Base-by-base conservation (phyloP, 1,140 invertebrate genomes). In the Luehdorfia chinensis region DNA sequence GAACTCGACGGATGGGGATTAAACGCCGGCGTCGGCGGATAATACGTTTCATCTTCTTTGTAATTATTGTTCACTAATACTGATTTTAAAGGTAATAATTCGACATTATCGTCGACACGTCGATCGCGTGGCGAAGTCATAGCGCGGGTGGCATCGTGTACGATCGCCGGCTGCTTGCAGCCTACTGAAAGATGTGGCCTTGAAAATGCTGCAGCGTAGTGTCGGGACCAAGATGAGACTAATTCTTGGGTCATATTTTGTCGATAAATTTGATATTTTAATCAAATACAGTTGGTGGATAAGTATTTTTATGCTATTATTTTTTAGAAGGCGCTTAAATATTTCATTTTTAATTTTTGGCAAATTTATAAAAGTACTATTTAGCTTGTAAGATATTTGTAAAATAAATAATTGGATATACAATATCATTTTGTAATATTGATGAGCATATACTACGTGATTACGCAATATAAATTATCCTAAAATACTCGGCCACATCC, bases 131-230 rank as follows among this genome's bases (percentile, higher is more conserved):
- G 70, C 36, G 70, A 47, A 48, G 55, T 77, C 80, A 84, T 84
- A 49, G 72, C 69, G 66, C 39, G 56, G 48, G 43, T 48, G 8
- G 47, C 80, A 78, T 78, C 65, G 75, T 70, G 80, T 52, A 57
- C 7, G 47, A 50, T 39, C 63, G 64, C 52, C 52, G 73, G 66
- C 75, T 59, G 77, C 73, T 66, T 71, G 69, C 75, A 75, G 75
- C 73, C 75, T 54, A 84, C 76, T 83, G 70, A 68, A 52, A 78
- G 64, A 67, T 67, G 27, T 67, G 71, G 55, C 79, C 79, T 79
- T 84, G 79, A 84, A 84, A 80, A 78, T 69, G 68, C 67, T 80
- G 79, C 79, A 84, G 63, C 50, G 64, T 68, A 74, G 67, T 54
- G 66, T 9, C 37, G 62, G 25, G 59, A 48, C 43, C 45, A 28